These are phyloP conservation scores for Ips typographus DNA, from an alignment of 1,140 invertebrate species.

Conservation along the genomic window DNA sequence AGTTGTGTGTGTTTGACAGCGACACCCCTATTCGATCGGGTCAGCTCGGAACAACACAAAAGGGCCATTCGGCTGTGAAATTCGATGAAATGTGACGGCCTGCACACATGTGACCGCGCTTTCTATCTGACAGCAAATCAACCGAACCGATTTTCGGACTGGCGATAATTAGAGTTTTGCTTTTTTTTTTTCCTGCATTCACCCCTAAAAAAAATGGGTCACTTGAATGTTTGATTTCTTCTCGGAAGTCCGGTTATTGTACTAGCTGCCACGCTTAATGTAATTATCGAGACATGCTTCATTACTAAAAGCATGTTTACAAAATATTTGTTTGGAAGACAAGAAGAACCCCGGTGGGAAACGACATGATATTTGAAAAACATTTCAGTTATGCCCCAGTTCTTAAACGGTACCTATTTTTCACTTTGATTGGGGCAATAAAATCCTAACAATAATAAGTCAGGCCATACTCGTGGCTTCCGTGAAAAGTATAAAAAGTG, in stretches of 20 bases:
- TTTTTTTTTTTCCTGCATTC: not conserved
- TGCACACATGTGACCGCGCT: constrained; percentile 46
- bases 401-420: constrained; percentile 14
- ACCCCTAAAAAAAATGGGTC: no score
- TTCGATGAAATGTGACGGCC: constrained; percentile 53
- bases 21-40: constrained; percentile 27
- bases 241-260: not conserved
- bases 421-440: constrained; percentile 15
- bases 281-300: constrained; percentile 1
- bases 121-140: constrained; percentile 25
- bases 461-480: constrained; percentile 25
- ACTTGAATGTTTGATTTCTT: not conserved
- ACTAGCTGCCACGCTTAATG: not conserved
- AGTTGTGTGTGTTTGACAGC: constrained; percentile 33
- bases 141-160: not conserved
- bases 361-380: constrained; percentile 15
- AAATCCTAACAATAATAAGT: constrained; percentile 13
- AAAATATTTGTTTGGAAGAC: not conserved
- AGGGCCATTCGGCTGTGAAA: constrained; percentile 47
- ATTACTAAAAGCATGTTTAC: not conserved
- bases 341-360: not conserved
- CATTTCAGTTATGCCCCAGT: constrained; percentile 22
- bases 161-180: not conserved
- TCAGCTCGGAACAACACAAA: constrained; percentile 37
- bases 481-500: constrained; percentile 21